phyloP scores from a whole-genome alignment of 1,140 invertebrate genomes.

The Cyphomyrmex costatus region DNA sequence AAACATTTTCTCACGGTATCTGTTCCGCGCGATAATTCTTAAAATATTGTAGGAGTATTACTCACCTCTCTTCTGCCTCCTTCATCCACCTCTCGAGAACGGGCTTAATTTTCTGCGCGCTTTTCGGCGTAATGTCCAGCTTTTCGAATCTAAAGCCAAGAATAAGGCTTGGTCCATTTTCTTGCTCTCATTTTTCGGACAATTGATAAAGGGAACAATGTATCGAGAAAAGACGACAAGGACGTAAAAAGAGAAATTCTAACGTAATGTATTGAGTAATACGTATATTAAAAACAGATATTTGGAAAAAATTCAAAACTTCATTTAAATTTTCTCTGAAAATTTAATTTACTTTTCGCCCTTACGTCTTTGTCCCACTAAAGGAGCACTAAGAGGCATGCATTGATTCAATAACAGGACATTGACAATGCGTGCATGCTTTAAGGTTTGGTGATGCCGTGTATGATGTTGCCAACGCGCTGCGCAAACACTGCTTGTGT shows the following conservation, averaged over 20 bases:
- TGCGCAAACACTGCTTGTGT: constrained; percentile 53
- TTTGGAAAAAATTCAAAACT: background rate
- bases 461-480: constrained; percentile 87
- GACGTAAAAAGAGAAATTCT: constrained; percentile 56
- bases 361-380: constrained; percentile 75
- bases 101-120: constrained; percentile 99
- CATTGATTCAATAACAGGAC: constrained; percentile 85
- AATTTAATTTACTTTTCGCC: constrained; percentile 49
- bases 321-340: constrained; percentile 10
- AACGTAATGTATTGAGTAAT: background rate
- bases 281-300: background rate
- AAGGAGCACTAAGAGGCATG: constrained; percentile 86
- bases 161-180: constrained; percentile 68
- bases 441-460: constrained; percentile 86
- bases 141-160: constrained; percentile 97
- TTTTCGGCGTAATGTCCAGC: constrained; percentile 99
- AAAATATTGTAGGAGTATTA: constrained; percentile 29
- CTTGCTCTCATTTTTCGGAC: background rate
- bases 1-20: background rate
- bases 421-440: constrained; percentile 87
- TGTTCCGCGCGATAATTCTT: background rate
- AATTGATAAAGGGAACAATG: constrained; percentile 18
- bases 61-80: constrained; percentile 98
- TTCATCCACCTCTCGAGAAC: constrained; percentile 99
- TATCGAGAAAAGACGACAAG: constrained; percentile 42